Evolutionary conservation across 2,797 vertebrate species (phyloP).

Genomic region (Cottoperca gobio): DNA sequence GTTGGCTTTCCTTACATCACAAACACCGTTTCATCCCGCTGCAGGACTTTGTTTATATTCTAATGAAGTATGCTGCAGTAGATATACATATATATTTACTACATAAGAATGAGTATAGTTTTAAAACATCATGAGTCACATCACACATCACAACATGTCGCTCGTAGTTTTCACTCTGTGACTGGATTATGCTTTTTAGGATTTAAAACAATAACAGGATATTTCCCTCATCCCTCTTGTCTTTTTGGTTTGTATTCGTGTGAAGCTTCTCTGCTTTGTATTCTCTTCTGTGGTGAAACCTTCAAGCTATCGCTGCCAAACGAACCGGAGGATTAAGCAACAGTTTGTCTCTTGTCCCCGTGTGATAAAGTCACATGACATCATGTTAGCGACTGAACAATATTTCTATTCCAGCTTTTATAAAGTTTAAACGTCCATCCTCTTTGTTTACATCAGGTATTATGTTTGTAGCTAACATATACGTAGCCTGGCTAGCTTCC

Average conservation of each 20-base stretch:
- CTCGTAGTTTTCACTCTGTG: neutral
- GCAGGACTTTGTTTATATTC: constrained; percentile 8
- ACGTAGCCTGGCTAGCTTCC: neutral
- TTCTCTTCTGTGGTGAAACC: constrained; percentile 11
- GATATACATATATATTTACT: neutral
- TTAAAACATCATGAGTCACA: neutral
- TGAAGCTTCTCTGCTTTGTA: neutral
- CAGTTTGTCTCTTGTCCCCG: neutral
- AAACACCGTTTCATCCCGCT: constrained; percentile 1
- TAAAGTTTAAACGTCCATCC: constrained; percentile 1
- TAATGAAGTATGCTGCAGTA: neutral
- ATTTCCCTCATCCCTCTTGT: neutral
- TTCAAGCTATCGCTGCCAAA: neutral
- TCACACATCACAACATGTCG: neutral
- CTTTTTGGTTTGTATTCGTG: neutral
- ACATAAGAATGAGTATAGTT: too few species aligned
- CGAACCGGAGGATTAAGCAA: constrained; percentile 14
- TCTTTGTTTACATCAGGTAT: neutral
- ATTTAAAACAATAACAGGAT: neutral
- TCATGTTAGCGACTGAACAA: neutral
- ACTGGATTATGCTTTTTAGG: neutral
- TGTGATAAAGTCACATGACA: neutral
- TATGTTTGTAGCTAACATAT: neutral
- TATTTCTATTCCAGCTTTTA: neutral
- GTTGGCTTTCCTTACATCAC: constrained; percentile 47